Evolutionary conservation across 2,113 vertebrate genomes (phyloP).

Genomic region (Bubo scandiacus): DNA sequence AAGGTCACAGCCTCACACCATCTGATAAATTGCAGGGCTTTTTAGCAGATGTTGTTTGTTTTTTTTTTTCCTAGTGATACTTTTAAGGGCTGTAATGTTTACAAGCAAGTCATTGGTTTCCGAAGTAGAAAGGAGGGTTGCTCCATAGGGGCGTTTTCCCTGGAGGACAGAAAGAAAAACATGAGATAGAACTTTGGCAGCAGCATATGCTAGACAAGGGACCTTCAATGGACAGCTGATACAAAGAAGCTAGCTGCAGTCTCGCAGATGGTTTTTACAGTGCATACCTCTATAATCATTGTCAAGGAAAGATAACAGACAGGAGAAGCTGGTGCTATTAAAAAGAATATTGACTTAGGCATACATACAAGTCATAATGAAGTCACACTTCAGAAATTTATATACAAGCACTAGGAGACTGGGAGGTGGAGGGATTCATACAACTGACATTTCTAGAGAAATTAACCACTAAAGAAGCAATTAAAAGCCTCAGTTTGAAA

Average conservation of each 20-base stretch:
- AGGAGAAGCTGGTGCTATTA: not conserved
- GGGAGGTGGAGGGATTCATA: not conserved
- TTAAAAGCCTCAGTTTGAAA: conserved; percentile 36
- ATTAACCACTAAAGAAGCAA: conserved; percentile 23
- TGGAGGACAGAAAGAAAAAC: conserved; percentile 14
- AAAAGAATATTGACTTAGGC: not conserved
- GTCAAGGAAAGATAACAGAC: not conserved
- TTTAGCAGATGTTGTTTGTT: not conserved
- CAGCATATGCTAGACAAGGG: not conserved
- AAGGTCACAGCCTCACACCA: not conserved
- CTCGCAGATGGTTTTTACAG: not conserved
- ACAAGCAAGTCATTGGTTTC: conserved; percentile 19
- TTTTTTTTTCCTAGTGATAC: not conserved
- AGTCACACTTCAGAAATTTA: not conserved
- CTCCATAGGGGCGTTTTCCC: conserved; percentile 14
- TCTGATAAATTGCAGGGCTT: not conserved
- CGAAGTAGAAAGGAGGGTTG: not conserved
- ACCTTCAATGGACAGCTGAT: not conserved
- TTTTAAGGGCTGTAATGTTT: not conserved
- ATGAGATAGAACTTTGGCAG: not conserved
- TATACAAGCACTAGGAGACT: not conserved
- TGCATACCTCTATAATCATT: not conserved
- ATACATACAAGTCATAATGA: not conserved
- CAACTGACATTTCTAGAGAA: conserved; percentile 22
- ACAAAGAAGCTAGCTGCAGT: not conserved